These are phyloP conservation scores for Aphaenogaster floridana DNA, from an alignment of 1,140 invertebrate genomes.

Conservation along the genomic window DNA sequence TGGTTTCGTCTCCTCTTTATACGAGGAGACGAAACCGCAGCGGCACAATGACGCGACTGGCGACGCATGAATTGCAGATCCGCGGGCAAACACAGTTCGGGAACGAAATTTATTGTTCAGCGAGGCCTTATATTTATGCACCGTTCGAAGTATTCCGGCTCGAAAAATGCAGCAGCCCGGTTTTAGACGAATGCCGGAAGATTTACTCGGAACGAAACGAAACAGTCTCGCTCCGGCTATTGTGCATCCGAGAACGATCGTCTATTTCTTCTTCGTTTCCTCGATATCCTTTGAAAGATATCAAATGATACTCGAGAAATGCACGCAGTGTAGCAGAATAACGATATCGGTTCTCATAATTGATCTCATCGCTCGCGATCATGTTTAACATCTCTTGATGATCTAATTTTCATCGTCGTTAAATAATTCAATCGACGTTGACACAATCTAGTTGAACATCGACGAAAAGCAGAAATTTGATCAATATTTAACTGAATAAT, in stretches of 20 bases:
- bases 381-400: not conserved
- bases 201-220: conserved; percentile 16
- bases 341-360: conserved; percentile 1
- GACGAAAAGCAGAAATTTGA: not conserved
- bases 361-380: not conserved
- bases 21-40: not conserved
- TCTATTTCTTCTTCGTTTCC: conserved; percentile 28
- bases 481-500: not conserved
- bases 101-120: conserved; percentile 35
- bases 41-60: conserved; percentile 14
- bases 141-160: not conserved
- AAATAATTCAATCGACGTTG: not conserved
- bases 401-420: not conserved
- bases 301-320: conserved; percentile 14
- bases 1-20: conserved; percentile 6
- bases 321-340: not conserved
- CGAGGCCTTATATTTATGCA: conserved; percentile 52
- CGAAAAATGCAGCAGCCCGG: conserved; percentile 31
- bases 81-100: not conserved
- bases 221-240: not conserved
- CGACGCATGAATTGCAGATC: conserved; percentile 59
- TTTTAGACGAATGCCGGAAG: conserved; percentile 18
- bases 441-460: not conserved
- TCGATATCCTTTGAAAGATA: conserved; percentile 3
- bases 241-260: not conserved